Evolutionary conservation across 2,113 vertebrate species (phyloP).

Genomic region (Furnarius figulus): DNA sequence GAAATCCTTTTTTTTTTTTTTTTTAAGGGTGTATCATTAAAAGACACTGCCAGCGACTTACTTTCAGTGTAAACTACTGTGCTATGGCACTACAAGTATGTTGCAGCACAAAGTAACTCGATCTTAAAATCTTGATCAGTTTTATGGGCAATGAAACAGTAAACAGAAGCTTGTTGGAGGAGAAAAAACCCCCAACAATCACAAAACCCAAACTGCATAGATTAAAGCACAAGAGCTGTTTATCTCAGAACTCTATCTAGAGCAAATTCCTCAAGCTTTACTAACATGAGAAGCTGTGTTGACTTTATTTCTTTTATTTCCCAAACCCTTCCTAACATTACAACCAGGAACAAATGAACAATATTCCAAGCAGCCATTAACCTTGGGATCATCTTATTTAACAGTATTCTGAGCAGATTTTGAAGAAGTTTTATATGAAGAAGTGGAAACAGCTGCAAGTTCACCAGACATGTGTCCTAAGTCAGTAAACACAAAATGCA

Average conservation of each 20-base stretch:
- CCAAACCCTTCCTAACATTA: not conserved
- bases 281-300: rapidly evolving
- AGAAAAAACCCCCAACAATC: not conserved
- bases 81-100: not conserved
- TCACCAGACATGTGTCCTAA: not conserved
- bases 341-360: not conserved
- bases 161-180: conserved; percentile 42
- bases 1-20: not conserved
- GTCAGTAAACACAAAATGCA: not conserved
- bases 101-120: not conserved
- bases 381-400: not conserved
- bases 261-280: not conserved
- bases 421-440: not conserved
- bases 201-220: not conserved
- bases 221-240: conserved; percentile 25
- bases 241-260: not conserved
- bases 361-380: not conserved
- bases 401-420: not conserved
- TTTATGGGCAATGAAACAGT: not conserved
- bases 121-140: conserved; percentile 23
- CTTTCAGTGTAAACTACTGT: not conserved
- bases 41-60: not conserved
- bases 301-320: not conserved
- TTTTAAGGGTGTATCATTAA: not conserved
- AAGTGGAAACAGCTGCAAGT: not conserved